phyloP scores from a whole-genome alignment of 2,797 vertebrate species.

The Aldrovandia affinis region DNA sequence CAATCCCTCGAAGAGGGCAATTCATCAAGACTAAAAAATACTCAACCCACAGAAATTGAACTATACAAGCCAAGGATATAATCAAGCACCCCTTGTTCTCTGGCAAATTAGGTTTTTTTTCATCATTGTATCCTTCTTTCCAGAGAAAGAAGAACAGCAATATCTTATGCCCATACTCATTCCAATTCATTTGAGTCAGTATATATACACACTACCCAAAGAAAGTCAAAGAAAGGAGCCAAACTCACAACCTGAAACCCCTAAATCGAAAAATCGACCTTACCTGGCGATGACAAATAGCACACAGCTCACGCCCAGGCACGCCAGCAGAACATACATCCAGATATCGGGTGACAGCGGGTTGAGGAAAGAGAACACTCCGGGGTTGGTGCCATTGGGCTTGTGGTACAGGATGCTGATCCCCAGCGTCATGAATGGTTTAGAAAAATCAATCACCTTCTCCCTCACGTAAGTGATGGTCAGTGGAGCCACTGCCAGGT shows the following conservation, averaged over 20 bases:
- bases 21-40: background rate
- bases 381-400: constrained; percentile 95
- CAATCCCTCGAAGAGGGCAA: background rate
- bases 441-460: constrained; percentile 98
- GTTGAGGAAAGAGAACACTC: constrained; percentile 96
- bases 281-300: constrained; percentile 99
- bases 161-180: background rate
- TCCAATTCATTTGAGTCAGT: background rate
- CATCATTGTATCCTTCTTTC: too few species aligned
- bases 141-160: background rate
- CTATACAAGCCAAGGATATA: background rate
- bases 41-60: background rate
- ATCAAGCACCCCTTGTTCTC: background rate
- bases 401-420: constrained; percentile 98
- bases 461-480: constrained; percentile 97
- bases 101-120: background rate
- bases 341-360: constrained; percentile 97
- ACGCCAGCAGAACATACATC: constrained; percentile 97
- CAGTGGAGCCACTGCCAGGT: constrained; percentile 93
- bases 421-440: constrained; percentile 97
- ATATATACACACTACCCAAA: too few species aligned
- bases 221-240: background rate
- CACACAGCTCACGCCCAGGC: constrained; percentile 96
- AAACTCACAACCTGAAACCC: background rate
- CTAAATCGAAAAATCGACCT: constrained; percentile 32